These are phyloP conservation scores for Hypanus sabinus DNA, from an alignment of 2,113 vertebrate species.

Conservation along the genomic window DNA sequence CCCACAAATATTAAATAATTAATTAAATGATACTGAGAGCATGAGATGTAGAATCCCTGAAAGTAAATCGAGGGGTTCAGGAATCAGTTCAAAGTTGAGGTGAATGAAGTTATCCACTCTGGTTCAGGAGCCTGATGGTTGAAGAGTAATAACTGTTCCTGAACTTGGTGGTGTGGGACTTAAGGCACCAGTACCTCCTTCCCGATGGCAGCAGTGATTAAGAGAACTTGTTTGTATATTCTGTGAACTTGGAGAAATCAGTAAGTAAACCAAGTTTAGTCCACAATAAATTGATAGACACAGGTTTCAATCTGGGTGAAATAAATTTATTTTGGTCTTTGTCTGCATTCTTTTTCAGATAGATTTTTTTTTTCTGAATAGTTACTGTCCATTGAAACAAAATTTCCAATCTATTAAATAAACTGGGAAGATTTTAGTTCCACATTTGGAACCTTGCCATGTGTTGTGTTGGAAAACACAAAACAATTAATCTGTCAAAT, in stretches of 20 bases:
- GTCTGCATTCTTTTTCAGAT: constrained; percentile 2
- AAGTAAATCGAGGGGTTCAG: too few species aligned
- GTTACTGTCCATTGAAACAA: neutral
- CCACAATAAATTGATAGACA: neutral
- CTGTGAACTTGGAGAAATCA: neutral
- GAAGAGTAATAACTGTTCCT: too few species aligned
- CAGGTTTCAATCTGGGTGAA: neutral
- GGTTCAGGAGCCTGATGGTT: too few species aligned
- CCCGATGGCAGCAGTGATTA: too few species aligned
- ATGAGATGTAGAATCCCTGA: too few species aligned
- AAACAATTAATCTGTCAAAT: neutral
- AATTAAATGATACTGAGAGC: too few species aligned
- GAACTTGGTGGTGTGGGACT: too few species aligned
- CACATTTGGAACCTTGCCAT: neutral
- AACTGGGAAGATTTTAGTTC: neutral
- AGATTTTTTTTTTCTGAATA: constrained; percentile 32
- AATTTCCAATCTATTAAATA: constrained; percentile 14
- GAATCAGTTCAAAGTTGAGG: too few species aligned
- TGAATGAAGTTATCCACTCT: too few species aligned
- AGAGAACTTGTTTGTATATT: neutral
- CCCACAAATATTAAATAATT: too few species aligned
- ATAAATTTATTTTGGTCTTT: neutral
- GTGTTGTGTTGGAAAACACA: neutral
- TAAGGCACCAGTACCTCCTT: too few species aligned
- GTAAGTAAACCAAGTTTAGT: neutral